Base-by-base conservation (phyloP, 2,888 invertebrate genomes). In the Bombylius discolor region DNA sequence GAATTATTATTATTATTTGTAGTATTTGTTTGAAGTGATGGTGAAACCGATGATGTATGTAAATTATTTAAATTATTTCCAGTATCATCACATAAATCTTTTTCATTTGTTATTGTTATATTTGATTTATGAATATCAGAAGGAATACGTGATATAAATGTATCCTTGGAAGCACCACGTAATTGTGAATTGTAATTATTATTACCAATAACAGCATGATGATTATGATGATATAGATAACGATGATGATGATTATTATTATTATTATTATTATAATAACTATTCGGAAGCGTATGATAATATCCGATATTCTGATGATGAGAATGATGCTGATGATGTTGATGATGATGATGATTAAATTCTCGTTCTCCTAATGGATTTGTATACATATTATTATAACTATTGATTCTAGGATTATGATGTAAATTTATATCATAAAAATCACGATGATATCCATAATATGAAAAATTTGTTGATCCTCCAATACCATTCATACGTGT, bases 381-480 rank as follows among this genome's bases (percentile, higher is more conserved):
- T 33, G 54, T 9, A 42, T 54, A 54, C 32, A 54, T 49, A 33
- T 54, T 49, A 33, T 54, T 49, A 49, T 54, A 54, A 34, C 49
- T 45, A 49, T 9, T 33, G 31, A 6, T 23, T 34, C 54, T 32
- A 33, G 54, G 48, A 14, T 33, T 49, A 34, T 49, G 49, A 31
- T n/a, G 9, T 13, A 39, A 11, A 42, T 42, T 49, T 32, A 49
- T 34, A 49, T 49, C 54, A 39, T 54, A 49, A 4, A 49, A 34
- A n/a, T 45, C 34, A 14, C 54, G 44, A 34, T 54, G 49, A 49
- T 54, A 49, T 23, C 49, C 49, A 50, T 54, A 49, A 9, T 9
- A 36, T 42, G 12, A 8, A 42, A 42, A 42, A 42, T 42, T 42
- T 42, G 39, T 11, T 42, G 39, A 42, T 42, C 39, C 39, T 42